These are phyloP conservation scores for Leptopilina boulardi DNA, from an alignment of 1,140 invertebrate genomes.

Conservation along the genomic window DNA sequence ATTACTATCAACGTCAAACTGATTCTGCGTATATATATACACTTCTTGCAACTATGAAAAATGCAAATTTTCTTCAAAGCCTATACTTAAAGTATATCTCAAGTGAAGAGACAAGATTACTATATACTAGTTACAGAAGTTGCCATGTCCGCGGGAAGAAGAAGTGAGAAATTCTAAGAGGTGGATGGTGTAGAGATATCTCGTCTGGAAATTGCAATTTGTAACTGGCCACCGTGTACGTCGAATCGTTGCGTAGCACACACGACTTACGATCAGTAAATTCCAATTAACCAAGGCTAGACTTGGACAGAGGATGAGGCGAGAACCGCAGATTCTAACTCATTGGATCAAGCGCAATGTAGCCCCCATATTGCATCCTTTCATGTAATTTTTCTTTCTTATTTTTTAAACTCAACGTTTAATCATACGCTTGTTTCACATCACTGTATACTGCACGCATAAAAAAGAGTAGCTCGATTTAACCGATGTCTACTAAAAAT, in stretches of 20 bases:
- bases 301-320: neutral
- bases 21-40: neutral
- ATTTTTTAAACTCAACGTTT: constrained; percentile 32
- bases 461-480: constrained; percentile 40
- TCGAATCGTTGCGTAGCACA: constrained; percentile 37
- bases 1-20: neutral
- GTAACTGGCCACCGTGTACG: constrained; percentile 45
- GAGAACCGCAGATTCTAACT: constrained; percentile 49
- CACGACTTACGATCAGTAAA: constrained; percentile 55
- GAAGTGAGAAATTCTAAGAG: constrained; percentile 4
- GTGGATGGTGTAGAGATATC: constrained; percentile 30
- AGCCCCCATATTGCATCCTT: constrained; percentile 3
- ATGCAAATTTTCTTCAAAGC: constrained; percentile 7
- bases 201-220: constrained; percentile 42
- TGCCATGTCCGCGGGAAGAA: neutral
- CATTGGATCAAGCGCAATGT: constrained; percentile 43
- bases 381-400: neutral
- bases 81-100: neutral
- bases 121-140: neutral
- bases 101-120: neutral
- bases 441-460: constrained; percentile 34
- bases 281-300: constrained; percentile 52
- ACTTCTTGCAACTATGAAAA: neutral
- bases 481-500: constrained; percentile 43
- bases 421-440: constrained; percentile 42